A percentile compares a stretch with the other conserved stretches of the same genome.
Conservation (phyloP, 2,888 invertebrate species). For the Stenoptilia bipunctidactyla region DNA sequence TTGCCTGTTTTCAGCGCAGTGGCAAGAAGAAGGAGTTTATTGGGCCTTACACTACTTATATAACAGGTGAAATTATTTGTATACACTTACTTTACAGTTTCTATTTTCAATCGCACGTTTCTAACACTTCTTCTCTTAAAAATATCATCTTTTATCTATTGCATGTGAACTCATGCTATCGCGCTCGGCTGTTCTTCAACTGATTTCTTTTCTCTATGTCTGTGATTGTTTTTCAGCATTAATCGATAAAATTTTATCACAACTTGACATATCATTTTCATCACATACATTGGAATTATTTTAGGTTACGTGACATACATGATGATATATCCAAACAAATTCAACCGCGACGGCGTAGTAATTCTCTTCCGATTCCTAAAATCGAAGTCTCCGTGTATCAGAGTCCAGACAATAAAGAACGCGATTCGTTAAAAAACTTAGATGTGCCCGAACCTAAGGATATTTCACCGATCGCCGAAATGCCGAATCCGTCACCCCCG, state of each 20-base stretch:
- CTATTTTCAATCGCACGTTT: no score
- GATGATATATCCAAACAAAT: slow-evolving; percentile 85
- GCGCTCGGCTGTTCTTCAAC: no score
- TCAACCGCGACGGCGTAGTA: slow-evolving; percentile 88
- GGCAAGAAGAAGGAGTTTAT: slow-evolving; percentile 98
- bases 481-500: slow-evolving; percentile 34
- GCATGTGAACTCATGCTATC: background rate
- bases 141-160: no score
- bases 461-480: slow-evolving; percentile 74
- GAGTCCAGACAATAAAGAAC: slow-evolving; percentile 78
- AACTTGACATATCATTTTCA: no score
- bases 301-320: slow-evolving; percentile 86
- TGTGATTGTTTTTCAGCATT: background rate
- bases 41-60: slow-evolving; percentile 96
- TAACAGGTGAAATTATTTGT: slow-evolving; percentile 74
- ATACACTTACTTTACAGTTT: no score
- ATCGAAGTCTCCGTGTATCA: slow-evolving; percentile 90
- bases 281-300: slow-evolving; percentile 12
- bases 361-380: slow-evolving; percentile 93
- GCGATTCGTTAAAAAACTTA: slow-evolving; percentile 78
- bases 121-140: no score
- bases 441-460: slow-evolving; percentile 83
- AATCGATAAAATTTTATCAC: no score
- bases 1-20: slow-evolving; percentile 95
- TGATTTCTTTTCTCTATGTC: background rate